A percentile compares a stretch with the other conserved stretches of the same genome.
These are phyloP conservation scores for Cardiocondyla obscurior DNA, from an alignment of 1,140 invertebrate species.

Conservation along the genomic window DNA sequence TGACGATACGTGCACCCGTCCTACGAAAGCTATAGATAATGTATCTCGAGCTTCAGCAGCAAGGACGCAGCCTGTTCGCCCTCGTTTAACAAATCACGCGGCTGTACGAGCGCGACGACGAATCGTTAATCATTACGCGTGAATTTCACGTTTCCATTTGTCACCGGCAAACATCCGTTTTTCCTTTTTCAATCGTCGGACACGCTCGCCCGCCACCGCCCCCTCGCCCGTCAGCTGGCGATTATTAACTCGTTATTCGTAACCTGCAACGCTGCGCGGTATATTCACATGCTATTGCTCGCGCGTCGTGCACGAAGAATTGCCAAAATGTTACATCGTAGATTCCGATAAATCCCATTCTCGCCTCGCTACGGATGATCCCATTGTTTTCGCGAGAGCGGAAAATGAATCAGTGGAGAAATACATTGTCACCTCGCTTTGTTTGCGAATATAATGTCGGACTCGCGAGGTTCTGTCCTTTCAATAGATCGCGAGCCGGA, in stretches of 20 bases:
- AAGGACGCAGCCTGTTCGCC: conserved; percentile 17
- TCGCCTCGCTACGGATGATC: conserved; percentile 14
- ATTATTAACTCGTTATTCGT: conserved; percentile 58
- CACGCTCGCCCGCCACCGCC: background rate
- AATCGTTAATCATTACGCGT: conserved; percentile 57
- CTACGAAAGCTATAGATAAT: conserved; percentile 1
- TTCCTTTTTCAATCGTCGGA: conserved; percentile 44
- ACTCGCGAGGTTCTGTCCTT: conserved; percentile 9
- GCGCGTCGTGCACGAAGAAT: conserved; percentile 31
- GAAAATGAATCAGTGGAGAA: conserved; percentile 35
- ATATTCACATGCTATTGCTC: conserved; percentile 33
- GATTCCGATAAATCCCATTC: conserved; percentile 51
- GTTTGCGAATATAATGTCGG: conserved; percentile 28
- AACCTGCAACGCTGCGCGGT: conserved; percentile 26
- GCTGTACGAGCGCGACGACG: conserved; percentile 42
- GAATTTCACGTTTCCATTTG: conserved; percentile 55
- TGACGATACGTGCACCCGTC: background rate
- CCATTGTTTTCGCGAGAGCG: conserved; percentile 20
- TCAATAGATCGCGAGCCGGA: conserved; percentile 30
- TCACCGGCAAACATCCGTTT: conserved; percentile 52
- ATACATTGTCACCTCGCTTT: conserved; percentile 40
- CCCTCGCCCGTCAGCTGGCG: conserved; percentile 41
- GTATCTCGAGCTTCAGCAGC: background rate
- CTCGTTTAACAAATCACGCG: conserved; percentile 51
- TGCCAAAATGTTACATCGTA: conserved; percentile 48